phyloP scores from a whole-genome alignment of 2,797 vertebrate genomes.

The Tragelaphus eurycerus region DNA sequence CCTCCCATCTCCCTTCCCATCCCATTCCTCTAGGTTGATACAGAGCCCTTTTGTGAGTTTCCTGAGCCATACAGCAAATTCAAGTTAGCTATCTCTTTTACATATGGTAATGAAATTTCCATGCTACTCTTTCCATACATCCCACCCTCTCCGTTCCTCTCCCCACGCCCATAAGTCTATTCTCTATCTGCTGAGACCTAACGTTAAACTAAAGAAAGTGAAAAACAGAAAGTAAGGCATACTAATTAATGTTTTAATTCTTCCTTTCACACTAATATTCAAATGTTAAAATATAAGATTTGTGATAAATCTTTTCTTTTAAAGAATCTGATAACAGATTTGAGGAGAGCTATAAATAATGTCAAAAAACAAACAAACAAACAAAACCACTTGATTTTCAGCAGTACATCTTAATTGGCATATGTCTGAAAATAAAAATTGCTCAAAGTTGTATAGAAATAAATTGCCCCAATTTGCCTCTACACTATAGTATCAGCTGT shows the following conservation, averaged over 20 bases:
- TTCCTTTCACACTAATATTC: not conserved
- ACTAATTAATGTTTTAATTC: not conserved
- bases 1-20: not conserved
- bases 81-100: not conserved
- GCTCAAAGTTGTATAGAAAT: not conserved
- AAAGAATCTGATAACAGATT: not conserved
- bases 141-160: not conserved
- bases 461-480: not conserved
- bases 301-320: not conserved
- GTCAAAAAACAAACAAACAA: too few species aligned
- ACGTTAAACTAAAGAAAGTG: not conserved
- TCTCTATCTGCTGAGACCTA: not conserved
- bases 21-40: not conserved
- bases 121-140: not conserved
- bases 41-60: not conserved
- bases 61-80: not conserved
- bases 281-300: not conserved
- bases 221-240: not conserved
- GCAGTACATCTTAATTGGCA: not conserved
- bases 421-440: not conserved
- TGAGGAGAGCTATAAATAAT: not conserved
- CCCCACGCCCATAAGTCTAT: not conserved
- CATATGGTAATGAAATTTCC: not conserved
- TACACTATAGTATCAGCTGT: not conserved
- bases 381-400: not conserved